Evolutionary conservation across 2,888 invertebrate species (phyloP), one percentile per base, ranked within the genome.

Genomic region (Acholoe squamosa): DNA sequence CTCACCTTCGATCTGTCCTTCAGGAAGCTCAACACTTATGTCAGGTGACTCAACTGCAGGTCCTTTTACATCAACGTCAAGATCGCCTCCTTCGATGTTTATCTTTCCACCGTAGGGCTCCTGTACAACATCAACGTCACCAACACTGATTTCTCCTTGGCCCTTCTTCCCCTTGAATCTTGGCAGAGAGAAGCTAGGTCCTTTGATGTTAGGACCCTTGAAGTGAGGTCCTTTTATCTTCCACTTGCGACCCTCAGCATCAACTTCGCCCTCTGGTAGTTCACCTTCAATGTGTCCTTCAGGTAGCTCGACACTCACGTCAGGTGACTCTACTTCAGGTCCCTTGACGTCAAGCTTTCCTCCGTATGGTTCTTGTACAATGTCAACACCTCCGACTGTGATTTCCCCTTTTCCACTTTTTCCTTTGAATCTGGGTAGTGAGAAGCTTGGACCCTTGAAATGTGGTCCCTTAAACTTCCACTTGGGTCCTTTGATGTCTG

Each of bases 131-230:
- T 86, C 86, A 54, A 86, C 86, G 86, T 86, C 86, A 28, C 86
- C 86, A 54, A 86, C 86, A 54, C 86, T 86, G 52, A 86, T 28
- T 86, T 86, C 86, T 54, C 86, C 86, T 86, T 86, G 86, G 3
- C 86, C 86, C n/a, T 54, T 28, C 28, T 56, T 56, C 0, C 54
- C 52, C 52, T 25, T 86, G 56, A 86, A 86, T n/a, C 25, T 86
- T 22, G 86, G 86, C 19, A 86, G 86, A 5, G 86, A 86, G 86
- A 86, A 52, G 25, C 86, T 86, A 31, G 86, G 86, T 14, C 52
- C 54, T 22, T 56, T 86, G 86, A 86, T 54, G 54, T 56, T 3
- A 25, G 86, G 86, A 7, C 86, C 86, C 25, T 86, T 84, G 86
- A 86, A 86, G 54, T 56, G 25, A 25, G 86, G 86, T 25, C 86